Evolutionary conservation across 2,888 invertebrate genomes (phyloP).

Genomic region (Luperina testacea): DNA sequence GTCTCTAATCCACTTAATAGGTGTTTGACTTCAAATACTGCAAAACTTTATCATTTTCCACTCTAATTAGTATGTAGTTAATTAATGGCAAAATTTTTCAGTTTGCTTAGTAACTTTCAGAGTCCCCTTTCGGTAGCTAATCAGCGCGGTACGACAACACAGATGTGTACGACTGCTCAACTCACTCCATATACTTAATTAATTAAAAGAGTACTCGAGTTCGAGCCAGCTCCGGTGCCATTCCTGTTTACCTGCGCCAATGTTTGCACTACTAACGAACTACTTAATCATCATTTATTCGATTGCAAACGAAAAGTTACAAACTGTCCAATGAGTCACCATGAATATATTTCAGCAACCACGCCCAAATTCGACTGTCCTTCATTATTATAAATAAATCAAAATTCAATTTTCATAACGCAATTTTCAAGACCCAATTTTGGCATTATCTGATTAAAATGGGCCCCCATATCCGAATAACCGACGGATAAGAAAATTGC

Average conservation of each 20-base stretch:
- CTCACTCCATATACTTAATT: constrained; percentile 84
- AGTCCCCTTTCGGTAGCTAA: constrained; percentile 72
- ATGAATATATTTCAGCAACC: constrained; percentile 41
- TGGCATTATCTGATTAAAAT: constrained; percentile 85
- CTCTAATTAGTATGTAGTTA: constrained; percentile 63
- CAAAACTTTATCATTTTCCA: constrained; percentile 58
- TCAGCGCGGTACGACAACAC: constrained; percentile 69
- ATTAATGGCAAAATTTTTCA: constrained; percentile 66
- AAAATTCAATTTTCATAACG: constrained; percentile 83
- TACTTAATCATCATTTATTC: constrained; percentile 79
- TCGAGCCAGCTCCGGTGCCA: constrained; percentile 73
- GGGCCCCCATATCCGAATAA: constrained; percentile 74
- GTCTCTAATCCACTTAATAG: constrained; percentile 60
- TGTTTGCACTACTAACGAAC: constrained; percentile 86
- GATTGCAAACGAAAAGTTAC: constrained; percentile 66
- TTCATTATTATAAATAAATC: constrained; percentile 57
- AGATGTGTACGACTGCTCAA: constrained; percentile 76
- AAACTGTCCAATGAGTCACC: constrained; percentile 52
- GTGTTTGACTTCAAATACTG: constrained; percentile 56
- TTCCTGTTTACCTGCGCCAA: constrained; percentile 82
- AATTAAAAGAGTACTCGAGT: constrained; percentile 86
- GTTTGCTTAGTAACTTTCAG: constrained; percentile 67
- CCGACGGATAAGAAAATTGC: constrained; percentile 84
- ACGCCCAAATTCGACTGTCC: constrained; percentile 36
- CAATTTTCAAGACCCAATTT: constrained; percentile 85